phyloP scores from a whole-genome alignment of 2,113 vertebrate species.

The Atlantisia rogersi region DNA sequence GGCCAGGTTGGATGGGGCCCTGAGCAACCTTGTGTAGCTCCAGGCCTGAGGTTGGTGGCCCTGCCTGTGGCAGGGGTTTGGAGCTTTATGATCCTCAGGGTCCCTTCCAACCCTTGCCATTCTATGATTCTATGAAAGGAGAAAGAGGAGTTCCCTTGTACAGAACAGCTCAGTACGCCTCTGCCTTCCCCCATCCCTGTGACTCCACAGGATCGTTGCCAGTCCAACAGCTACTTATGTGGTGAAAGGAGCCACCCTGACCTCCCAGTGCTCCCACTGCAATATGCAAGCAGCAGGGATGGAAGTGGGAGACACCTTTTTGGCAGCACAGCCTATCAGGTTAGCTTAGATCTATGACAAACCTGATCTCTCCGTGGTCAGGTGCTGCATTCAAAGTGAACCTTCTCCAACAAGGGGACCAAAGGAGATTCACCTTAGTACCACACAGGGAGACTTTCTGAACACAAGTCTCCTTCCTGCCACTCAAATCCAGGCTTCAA shows the following conservation, averaged over 20 bases:
- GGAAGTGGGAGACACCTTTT: background rate
- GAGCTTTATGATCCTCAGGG: too few species aligned
- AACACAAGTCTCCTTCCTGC: background rate
- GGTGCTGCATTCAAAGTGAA: background rate
- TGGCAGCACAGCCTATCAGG: background rate
- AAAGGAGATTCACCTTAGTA: background rate
- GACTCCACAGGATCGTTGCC: accelerated
- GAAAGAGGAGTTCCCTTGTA: background rate
- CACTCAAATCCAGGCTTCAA: background rate
- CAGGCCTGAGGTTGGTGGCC: too few species aligned
- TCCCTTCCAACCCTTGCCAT: too few species aligned
- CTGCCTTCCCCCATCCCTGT: background rate
- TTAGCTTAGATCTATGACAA: background rate
- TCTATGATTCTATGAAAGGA: background rate
- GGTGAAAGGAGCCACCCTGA: background rate
- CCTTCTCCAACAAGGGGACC: background rate
- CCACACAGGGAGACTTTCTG: background rate
- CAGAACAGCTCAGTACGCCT: background rate
- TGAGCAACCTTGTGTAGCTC: too few species aligned
- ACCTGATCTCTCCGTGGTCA: background rate
- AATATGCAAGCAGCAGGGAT: background rate
- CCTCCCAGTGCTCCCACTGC: background rate
- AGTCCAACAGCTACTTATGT: accelerated
- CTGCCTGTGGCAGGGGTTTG: too few species aligned
- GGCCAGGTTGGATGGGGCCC: too few species aligned